phyloP scores from a whole-genome alignment of 2,797 vertebrate genomes.

The Neosalanx taihuensis region DNA sequence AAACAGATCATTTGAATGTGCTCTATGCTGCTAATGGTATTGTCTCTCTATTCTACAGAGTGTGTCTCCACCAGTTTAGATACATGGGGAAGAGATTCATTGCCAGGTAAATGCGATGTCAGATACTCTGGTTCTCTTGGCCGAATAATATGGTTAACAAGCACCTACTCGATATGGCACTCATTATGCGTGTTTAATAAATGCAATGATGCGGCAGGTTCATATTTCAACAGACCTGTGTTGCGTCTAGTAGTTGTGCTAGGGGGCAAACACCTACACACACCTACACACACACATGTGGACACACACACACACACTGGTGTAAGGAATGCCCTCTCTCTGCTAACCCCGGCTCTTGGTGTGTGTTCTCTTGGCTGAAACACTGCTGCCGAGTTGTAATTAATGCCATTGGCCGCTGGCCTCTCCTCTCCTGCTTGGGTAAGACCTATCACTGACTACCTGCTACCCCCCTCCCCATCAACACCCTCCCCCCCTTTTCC shows the following conservation, averaged over 20 bases:
- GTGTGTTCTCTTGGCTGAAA: slow-evolving; percentile 59
- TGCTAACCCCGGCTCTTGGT: slow-evolving; percentile 76
- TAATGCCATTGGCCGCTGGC: slow-evolving; percentile 44
- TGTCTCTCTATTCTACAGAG: slow-evolving; percentile 72
- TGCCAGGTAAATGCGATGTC: slow-evolving; percentile 79
- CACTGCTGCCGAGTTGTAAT: slow-evolving; percentile 63
- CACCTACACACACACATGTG: slow-evolving; percentile 29
- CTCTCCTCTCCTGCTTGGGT: slow-evolving; percentile 63
- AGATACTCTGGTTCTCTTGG: background rate
- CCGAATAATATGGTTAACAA: background rate
- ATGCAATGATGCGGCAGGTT: background rate
- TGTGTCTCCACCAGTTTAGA: slow-evolving; percentile 96
- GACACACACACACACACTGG: slow-evolving; percentile 26
- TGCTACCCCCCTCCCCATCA: background rate
- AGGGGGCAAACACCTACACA: background rate
- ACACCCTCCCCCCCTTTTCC: slow-evolving; percentile 5
- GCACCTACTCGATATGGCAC: background rate
- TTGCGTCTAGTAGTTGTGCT: background rate
- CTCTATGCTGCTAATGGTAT: background rate
- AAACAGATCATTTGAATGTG: background rate
- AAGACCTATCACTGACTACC: slow-evolving; percentile 55
- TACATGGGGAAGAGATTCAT: slow-evolving; percentile 98
- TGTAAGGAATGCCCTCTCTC: slow-evolving; percentile 49
- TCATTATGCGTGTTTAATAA: background rate
- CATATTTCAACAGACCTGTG: background rate